Percentiles rank a stretch among this genome's conserved stretches.
Conservation (phyloP, 2,888 invertebrate species). For the Mystacides longicornis region DNA sequence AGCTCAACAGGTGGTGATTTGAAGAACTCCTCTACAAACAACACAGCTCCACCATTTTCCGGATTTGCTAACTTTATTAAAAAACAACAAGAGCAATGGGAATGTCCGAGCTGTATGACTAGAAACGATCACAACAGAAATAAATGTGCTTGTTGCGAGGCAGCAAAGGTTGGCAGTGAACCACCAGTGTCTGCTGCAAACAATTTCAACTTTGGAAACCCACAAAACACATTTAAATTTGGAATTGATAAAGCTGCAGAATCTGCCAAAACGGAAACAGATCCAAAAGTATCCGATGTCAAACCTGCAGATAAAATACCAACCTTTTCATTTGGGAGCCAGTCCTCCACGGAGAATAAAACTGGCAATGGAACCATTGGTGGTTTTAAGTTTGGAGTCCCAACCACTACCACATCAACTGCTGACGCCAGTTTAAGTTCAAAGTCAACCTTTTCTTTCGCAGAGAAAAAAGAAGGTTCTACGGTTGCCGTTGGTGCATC, state of each 20-base stretch:
- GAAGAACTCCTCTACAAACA: constrained; percentile 1
- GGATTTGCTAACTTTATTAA: constrained; percentile 16
- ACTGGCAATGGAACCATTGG: constrained; percentile 8
- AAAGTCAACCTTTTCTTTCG: constrained; percentile 7
- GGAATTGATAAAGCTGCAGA: constrained; percentile 40
- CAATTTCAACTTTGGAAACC: constrained; percentile 26
- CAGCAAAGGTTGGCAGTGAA: constrained; percentile 40
- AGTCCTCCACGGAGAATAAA: constrained; percentile 23
- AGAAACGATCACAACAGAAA: constrained; percentile 42
- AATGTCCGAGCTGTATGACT: constrained; percentile 55
- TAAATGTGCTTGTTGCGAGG: constrained; percentile 53
- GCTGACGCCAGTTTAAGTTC: background rate
- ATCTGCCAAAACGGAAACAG: constrained; percentile 7
- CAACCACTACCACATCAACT: constrained; percentile 13
- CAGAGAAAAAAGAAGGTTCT: constrained; percentile 10
- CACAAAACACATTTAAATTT: constrained; percentile 38
- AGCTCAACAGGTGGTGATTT: background rate
- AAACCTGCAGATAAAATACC: constrained; percentile 33
- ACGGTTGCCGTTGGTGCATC: background rate
- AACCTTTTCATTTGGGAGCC: constrained; percentile 36
- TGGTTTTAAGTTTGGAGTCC: constrained; percentile 31
- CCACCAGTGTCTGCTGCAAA: constrained; percentile 25
- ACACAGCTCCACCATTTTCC: constrained; percentile 7
- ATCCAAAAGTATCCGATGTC: constrained; percentile 34
- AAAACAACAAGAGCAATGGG: constrained; percentile 44